Evolutionary conservation across 2,888 invertebrate species (phyloP).

Genomic region (Drosophila imparisetae): DNA sequence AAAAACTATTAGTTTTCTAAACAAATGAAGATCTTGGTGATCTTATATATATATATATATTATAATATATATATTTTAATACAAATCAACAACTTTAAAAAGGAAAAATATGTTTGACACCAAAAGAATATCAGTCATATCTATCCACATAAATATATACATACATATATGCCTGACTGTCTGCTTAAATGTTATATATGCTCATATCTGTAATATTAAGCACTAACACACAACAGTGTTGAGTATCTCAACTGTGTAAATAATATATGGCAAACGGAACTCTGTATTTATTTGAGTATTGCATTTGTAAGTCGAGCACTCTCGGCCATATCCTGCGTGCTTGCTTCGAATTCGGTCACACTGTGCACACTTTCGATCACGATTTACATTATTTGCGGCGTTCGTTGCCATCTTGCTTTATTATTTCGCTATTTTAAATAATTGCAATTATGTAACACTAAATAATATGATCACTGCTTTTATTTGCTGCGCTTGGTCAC

Average conservation of each 20-base stretch:
- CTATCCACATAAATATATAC: background rate
- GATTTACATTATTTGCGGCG: constrained; percentile 7
- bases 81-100: background rate
- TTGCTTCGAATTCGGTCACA: constrained; percentile 20
- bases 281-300: background rate
- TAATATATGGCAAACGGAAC: background rate
- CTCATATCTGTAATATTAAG: background rate
- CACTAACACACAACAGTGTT: background rate
- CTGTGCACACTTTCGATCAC: background rate
- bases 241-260: background rate
- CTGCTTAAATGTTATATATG: background rate
- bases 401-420: constrained; percentile 12
- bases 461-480: constrained; percentile 51
- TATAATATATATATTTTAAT: background rate
- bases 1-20: background rate
- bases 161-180: background rate
- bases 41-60: background rate
- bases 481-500: constrained; percentile 60
- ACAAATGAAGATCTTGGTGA: background rate
- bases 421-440: background rate
- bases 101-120: background rate
- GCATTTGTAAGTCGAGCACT: background rate
- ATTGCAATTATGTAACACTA: constrained; percentile 11
- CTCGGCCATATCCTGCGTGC: background rate
- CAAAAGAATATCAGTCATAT: background rate